These are phyloP conservation scores for Spheniscus mendiculus DNA, from an alignment of 2,113 vertebrate genomes.

Conservation along the genomic window DNA sequence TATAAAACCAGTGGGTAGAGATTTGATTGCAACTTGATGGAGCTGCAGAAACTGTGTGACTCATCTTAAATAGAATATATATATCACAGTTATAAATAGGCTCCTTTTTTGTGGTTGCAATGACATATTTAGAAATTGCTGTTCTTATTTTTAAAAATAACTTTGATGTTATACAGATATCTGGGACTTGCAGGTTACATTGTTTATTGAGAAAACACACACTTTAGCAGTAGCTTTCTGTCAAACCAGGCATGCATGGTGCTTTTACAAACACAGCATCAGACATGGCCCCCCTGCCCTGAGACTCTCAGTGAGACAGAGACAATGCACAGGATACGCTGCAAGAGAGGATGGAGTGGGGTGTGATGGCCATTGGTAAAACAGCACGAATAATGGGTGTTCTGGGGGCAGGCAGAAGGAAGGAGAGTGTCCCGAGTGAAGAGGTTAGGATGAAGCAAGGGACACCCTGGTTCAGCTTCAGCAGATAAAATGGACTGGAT, in stretches of 20 bases:
- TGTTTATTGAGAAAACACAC: neutral
- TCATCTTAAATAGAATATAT: neutral
- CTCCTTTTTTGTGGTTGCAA: neutral
- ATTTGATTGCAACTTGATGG: neutral
- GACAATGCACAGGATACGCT: accelerated
- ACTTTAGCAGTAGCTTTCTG: neutral
- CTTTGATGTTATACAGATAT: neutral
- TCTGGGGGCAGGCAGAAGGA: accelerated
- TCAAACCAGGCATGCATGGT: neutral
- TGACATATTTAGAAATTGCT: neutral
- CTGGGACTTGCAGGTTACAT: neutral
- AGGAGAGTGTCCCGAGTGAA: neutral
- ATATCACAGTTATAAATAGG: conserved; percentile 9
- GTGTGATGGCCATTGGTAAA: neutral
- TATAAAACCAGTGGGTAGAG: neutral
- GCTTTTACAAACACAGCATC: neutral
- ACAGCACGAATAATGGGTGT: neutral
- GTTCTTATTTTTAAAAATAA: conserved; percentile 10
- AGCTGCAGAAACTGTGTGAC: neutral
- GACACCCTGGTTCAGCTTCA: neutral
- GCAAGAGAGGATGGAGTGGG: neutral
- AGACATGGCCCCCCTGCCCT: neutral
- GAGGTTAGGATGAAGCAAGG: neutral
- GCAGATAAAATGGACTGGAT: neutral
- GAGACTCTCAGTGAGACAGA: neutral